These are phyloP conservation scores for Scelioninae gen. 1 DNA, from an alignment of 2,888 invertebrate species.

Conservation along the genomic window DNA sequence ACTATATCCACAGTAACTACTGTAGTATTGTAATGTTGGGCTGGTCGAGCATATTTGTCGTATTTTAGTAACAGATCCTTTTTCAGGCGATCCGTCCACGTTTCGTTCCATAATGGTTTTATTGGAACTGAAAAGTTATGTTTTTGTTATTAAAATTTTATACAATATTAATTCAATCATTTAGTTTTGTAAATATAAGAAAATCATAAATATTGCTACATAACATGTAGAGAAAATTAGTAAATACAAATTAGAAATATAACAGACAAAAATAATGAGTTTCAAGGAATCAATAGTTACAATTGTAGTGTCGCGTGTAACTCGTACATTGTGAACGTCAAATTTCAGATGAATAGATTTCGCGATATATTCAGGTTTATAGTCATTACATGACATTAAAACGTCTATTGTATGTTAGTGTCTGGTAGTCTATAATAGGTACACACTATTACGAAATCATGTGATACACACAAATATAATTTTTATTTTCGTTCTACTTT, in stretches of 20 bases:
- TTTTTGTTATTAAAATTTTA: neutral
- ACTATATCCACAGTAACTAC: constrained; percentile 86
- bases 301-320: constrained; percentile 35
- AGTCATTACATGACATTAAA: neutral
- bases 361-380: constrained; percentile 9
- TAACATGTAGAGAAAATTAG: neutral
- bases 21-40: constrained; percentile 85
- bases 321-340: constrained; percentile 10
- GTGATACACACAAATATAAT: too few relatives aligned
- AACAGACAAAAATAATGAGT: constrained; percentile 1
- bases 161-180: neutral
- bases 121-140: constrained; percentile 76
- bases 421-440: too few relatives aligned
- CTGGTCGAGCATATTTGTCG: constrained; percentile 86
- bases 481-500: too few relatives aligned
- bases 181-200: neutral
- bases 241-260: neutral
- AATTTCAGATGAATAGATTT: constrained; percentile 33
- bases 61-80: constrained; percentile 86
- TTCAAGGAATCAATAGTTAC: constrained; percentile 22
- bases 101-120: constrained; percentile 86
- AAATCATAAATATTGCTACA: neutral
- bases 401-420: too few relatives aligned
- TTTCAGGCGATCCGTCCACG: constrained; percentile 86
- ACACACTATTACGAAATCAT: too few relatives aligned